Evolutionary conservation across 2,797 vertebrate species (phyloP), one percentile per base, ranked within the genome.

Genomic region (Toxotes lorentzi): DNA sequence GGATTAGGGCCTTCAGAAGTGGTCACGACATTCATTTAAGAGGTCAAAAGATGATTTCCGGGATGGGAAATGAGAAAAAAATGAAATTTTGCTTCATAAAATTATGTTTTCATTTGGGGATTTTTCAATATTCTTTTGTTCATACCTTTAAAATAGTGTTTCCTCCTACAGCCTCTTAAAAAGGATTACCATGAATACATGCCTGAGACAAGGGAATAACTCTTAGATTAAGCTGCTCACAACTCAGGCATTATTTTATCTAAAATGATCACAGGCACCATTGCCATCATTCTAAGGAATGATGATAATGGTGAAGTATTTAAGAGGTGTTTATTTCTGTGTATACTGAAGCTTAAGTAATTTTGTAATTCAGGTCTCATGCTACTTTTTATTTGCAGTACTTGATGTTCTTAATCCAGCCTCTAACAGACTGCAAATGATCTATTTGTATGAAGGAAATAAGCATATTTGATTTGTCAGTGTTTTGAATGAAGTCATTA

Each of bases 381-480:
- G 32, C 67, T 62, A 58, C 45, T 83, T 83, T 88, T 83, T 63
- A 72, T 75, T 65, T 45, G 43, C 54, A n/a, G 63, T 51, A 24
- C 75, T 71, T 69, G 34, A 72, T 71, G 66, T 70, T 35, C 34
- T 83, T 72, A 73, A 83, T 82, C 65, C 66, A 60, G 40, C 35
- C 64, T 68, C n/a, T 74, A 88, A 81, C 83, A 83, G 84, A 86
- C 85, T 90, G 77, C 81, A 92, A 91, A 90, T 75, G 67, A 91
- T 79, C 82, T 76, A 89, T 88, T 85, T 84, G 65, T 82, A 76
- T 51, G 75, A 86, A 69, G 88, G 80, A 91, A 92, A 91, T 86
- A 83, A 88, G 89, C 86, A 88, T 85, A 91, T 93, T 92, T 92
- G 88, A 92, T 89, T 87, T 84, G 87, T 90, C 89, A 81, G 82